Evolutionary conservation across 2,888 invertebrate species (phyloP).

Genomic region (Mactromeris polynyma): DNA sequence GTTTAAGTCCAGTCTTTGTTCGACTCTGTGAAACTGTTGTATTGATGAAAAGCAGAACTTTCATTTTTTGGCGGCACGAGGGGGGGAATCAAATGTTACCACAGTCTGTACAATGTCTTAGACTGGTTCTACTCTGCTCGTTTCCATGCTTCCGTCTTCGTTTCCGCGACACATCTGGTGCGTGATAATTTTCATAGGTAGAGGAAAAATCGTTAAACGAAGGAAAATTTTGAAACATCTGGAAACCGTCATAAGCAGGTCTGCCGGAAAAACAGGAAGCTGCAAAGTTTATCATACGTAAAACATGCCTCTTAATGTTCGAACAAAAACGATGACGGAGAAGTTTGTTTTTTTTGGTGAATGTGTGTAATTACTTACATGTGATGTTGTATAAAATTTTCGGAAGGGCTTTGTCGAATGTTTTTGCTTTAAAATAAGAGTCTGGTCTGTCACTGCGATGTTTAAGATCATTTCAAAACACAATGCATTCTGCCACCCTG

Average conservation of each 20-base stretch:
- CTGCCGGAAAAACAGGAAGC: slow-evolving; percentile 45
- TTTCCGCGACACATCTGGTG: neutral
- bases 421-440: neutral
- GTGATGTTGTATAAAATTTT: neutral
- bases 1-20: neutral
- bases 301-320: slow-evolving; percentile 45
- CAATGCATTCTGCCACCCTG: neutral
- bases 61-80: neutral
- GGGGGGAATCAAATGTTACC: neutral
- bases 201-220: slow-evolving; percentile 23
- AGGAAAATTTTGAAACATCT: slow-evolving; percentile 41
- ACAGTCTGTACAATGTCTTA: neutral
- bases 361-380: neutral
- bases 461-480: neutral
- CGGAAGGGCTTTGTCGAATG: neutral
- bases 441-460: neutral
- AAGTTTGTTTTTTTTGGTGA: neutral
- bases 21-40: neutral
- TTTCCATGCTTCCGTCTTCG: neutral
- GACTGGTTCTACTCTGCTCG: neutral
- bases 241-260: slow-evolving; percentile 38
- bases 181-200: slow-evolving; percentile 29
- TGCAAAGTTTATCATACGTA: slow-evolving; percentile 39
- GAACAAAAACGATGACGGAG: slow-evolving; percentile 1
- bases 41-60: neutral